Evolutionary conservation across 92 coral and sea anemone species (phyloP).

Genomic region (Virgularia gustaviana): DNA sequence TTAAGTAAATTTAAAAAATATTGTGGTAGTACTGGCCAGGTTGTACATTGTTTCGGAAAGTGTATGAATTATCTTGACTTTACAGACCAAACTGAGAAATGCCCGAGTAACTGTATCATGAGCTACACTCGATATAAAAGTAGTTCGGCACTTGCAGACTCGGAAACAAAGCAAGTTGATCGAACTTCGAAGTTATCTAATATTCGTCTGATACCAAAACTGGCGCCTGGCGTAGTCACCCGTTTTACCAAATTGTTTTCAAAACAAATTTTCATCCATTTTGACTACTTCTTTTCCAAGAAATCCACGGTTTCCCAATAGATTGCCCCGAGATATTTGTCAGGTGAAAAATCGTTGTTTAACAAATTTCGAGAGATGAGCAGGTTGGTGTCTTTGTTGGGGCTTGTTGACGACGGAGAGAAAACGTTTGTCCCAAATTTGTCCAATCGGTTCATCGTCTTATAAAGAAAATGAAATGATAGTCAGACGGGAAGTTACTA

Average conservation of each 20-base stretch:
- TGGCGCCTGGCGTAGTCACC: no score
- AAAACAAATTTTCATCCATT: not conserved
- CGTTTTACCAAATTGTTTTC: no score
- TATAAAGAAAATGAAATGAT: not conserved
- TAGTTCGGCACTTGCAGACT: no score
- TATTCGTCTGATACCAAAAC: not conserved
- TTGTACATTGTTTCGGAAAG: no score
- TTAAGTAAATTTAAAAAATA: no score
- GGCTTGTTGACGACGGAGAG: not conserved
- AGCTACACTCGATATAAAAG: no score
- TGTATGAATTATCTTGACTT: no score
- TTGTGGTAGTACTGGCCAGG: no score
- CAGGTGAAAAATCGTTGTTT: constrained; percentile 67
- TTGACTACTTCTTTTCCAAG: constrained; percentile 52
- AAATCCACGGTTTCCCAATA: constrained; percentile 91
- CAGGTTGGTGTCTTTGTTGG: constrained; percentile 16
- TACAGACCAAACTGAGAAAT: no score
- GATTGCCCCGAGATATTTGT: constrained; percentile 81
- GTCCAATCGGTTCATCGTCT: constrained; percentile 2
- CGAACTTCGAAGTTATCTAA: not conserved
- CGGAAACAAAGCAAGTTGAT: not conserved
- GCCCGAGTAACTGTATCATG: no score
- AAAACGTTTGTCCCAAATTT: not conserved
- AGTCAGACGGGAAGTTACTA: no score
- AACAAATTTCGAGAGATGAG: constrained; percentile 49